phyloP scores from a whole-genome alignment of 2,797 vertebrate genomes.

The Smutsia temminckii region DNA sequence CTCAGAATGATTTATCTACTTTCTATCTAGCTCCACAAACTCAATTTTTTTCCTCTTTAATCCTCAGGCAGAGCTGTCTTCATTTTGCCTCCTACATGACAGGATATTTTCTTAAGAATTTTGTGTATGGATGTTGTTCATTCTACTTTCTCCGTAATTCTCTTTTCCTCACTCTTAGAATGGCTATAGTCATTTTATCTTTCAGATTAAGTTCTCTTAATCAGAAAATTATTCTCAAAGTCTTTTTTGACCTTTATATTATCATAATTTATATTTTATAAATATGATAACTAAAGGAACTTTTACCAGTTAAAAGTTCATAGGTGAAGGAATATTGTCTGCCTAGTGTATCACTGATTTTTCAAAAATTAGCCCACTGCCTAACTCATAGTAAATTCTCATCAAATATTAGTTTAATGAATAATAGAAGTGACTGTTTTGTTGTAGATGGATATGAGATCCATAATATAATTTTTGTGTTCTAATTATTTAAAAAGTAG shows the following conservation, averaged over 20 bases:
- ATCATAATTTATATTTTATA: background rate
- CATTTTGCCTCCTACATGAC: background rate
- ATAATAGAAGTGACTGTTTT: background rate
- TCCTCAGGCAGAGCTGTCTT: background rate
- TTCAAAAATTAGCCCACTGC: background rate
- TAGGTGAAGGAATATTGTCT: background rate
- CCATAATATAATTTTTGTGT: background rate
- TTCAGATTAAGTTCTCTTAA: background rate
- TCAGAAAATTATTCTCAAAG: background rate
- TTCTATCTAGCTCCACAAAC: background rate
- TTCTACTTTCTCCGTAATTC: background rate
- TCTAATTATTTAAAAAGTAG: background rate
- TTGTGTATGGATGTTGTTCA: background rate
- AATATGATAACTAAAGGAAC: background rate
- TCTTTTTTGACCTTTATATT: background rate
- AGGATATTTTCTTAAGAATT: background rate
- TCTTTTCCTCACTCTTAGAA: background rate
- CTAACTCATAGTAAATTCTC: background rate
- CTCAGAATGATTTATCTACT: background rate
- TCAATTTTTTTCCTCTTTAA: background rate
- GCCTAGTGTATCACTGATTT: background rate
- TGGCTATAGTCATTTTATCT: background rate
- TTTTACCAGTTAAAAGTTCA: background rate
- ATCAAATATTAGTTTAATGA: slow-evolving; percentile 19
- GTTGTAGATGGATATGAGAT: background rate